phyloP scores from a whole-genome alignment of 2,113 vertebrate genomes.

The Puntigrus tetrazona region DNA sequence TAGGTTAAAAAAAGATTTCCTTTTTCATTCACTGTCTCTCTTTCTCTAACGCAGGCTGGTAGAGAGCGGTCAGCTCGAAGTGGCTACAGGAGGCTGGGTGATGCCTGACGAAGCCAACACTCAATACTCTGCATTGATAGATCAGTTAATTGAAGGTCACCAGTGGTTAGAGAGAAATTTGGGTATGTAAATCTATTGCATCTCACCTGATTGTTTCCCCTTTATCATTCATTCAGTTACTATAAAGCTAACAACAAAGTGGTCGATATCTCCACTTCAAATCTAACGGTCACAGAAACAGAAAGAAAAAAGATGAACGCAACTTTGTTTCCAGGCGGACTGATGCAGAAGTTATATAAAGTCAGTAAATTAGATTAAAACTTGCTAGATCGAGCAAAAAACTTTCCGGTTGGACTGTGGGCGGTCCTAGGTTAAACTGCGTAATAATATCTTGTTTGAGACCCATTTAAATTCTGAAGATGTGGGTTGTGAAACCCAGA shows the following conservation, averaged over 20 bases:
- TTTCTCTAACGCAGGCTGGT: conserved; percentile 79
- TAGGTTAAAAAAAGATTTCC: neutral
- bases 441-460: conserved; percentile 4
- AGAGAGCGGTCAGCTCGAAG: conserved; percentile 84
- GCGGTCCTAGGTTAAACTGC: neutral
- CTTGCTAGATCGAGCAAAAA: neutral
- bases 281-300: neutral
- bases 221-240: neutral
- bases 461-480: conserved; percentile 9
- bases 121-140: conserved; percentile 88
- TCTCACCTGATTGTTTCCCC: neutral
- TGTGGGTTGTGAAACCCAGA: conserved; percentile 1
- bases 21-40: neutral
- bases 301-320: neutral
- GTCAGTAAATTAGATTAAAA: neutral
- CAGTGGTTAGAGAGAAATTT: conserved; percentile 90
- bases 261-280: neutral
- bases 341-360: neutral
- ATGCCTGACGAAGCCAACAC: conserved; percentile 90
- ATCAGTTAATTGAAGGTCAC: conserved; percentile 92
- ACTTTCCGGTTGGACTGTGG: neutral
- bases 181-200: conserved; percentile 69
- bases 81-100: conserved; percentile 94
- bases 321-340: neutral
- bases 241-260: neutral